phyloP scores from a whole-genome alignment of 2,888 invertebrate genomes.

The Amiota minor region DNA sequence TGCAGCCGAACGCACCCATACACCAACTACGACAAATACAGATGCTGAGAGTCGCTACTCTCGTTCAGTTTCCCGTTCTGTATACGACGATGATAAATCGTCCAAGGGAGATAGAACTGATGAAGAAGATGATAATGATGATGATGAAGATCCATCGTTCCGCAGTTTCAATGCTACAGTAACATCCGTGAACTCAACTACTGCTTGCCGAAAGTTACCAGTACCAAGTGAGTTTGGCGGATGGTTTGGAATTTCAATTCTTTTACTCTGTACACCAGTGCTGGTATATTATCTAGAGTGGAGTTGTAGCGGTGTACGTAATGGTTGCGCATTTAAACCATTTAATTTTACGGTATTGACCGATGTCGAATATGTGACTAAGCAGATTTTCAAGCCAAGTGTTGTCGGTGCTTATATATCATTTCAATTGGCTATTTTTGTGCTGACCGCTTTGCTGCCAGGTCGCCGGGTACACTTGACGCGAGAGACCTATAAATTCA shows the following conservation, averaged over 20 bases:
- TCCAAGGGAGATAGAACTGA: constrained; percentile 67
- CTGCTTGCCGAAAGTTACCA: constrained; percentile 58
- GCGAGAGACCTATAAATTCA: constrained; percentile 67
- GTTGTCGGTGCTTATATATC: constrained; percentile 61
- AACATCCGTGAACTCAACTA: constrained; percentile 42
- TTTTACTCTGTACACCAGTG: constrained; percentile 59
- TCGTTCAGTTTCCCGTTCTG: constrained; percentile 66
- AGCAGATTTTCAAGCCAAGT: constrained; percentile 59
- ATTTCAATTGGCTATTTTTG: constrained; percentile 62
- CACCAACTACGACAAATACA: constrained; percentile 49
- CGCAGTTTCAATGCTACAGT: constrained; percentile 60
- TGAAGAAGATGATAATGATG: constrained; percentile 47
- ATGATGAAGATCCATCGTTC: constrained; percentile 50
- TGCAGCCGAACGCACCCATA: constrained; percentile 47
- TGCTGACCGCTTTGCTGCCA: constrained; percentile 67
- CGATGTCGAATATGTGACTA: constrained; percentile 55
- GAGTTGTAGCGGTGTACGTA: constrained; percentile 59
- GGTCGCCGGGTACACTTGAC: constrained; percentile 68
- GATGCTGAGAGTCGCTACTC: constrained; percentile 61
- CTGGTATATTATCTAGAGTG: constrained; percentile 67
- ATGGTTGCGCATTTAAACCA: constrained; percentile 56
- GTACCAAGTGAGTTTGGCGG: constrained; percentile 69
- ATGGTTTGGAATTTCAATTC: constrained; percentile 57
- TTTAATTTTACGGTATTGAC: constrained; percentile 49
- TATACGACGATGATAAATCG: constrained; percentile 70